phyloP scores from a whole-genome alignment of 2,113 vertebrate genomes.

The Acrocephalus arundinaceus region DNA sequence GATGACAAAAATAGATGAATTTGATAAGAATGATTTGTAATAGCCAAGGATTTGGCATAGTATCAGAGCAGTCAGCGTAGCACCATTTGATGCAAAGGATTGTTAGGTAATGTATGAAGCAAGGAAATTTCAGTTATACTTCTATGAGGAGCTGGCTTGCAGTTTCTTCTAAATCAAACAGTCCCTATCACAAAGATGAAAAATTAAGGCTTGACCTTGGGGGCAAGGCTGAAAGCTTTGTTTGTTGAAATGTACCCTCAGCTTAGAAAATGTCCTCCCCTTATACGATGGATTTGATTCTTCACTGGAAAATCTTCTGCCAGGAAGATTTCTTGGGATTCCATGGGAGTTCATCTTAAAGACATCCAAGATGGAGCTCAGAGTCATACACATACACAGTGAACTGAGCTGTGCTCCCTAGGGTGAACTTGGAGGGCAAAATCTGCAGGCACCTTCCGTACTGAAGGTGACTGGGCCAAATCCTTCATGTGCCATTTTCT shows the following conservation, averaged over 20 bases:
- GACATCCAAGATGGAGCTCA: not conserved
- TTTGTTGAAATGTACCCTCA: not conserved
- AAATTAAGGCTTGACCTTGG: not conserved
- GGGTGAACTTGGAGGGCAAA: not conserved
- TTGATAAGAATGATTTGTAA: not conserved
- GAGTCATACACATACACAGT: not conserved
- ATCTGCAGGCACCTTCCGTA: not conserved
- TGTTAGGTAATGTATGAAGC: not conserved
- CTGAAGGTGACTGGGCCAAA: not conserved
- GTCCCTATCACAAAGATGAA: not conserved
- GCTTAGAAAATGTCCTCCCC: not conserved
- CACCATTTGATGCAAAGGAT: not conserved
- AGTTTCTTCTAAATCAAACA: not conserved
- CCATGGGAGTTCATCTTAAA: constrained; percentile 33
- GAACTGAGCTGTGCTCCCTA: not conserved
- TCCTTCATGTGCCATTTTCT: not conserved
- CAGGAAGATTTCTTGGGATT: constrained; percentile 20
- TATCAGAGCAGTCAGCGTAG: not conserved
- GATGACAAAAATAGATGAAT: not conserved
- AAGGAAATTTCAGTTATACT: not conserved
- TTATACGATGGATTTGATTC: constrained; percentile 15
- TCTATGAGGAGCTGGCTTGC: not conserved
- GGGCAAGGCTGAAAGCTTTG: not conserved
- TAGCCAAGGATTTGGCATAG: not conserved
- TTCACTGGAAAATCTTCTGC: constrained; percentile 4